Base-by-base conservation (phyloP, 2,888 invertebrate species). In the Ephialtes manifestator region DNA sequence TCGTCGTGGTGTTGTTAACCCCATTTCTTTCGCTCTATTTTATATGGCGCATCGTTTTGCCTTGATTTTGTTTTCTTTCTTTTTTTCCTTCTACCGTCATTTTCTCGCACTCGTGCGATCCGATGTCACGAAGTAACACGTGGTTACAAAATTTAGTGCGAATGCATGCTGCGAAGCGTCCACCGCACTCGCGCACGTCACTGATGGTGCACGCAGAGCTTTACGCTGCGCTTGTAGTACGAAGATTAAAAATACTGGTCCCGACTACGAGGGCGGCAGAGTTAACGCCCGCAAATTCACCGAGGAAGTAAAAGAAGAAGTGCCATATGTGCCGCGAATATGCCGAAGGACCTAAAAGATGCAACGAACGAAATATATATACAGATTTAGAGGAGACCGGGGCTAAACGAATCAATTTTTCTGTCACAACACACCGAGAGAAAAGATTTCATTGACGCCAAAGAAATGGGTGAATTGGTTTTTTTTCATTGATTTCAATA, bases 1-100 rank as follows among this genome's bases (percentile, higher is more conserved):
- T 78, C 28, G 65, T 78, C 28, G 65, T 58, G 70, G 88, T 90
- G 91, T 89, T 91, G 88, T 92, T 91, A 91, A 90, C 90, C 90
- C 88, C 90, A 87, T 89, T 91, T 91, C 88, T 88, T 83, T 60
- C 48, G 70, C 63, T 80, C 60, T 31, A 65, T 67, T 53, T 77
- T 71, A 65, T 65, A 65, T 13, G 39, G 20, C 39, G 10, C 65
- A 20, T 79, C 60, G 46, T 75, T 75, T 48, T 35, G 13, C 18
- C 28, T 18, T 68, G 72, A 60, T 60, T 53, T 20, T 46, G 35
- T 75, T 78, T 15, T 31, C 4, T 10, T 72, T 68, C 60, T 53
- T 46, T 28, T 46, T 72, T 51, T 39, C 20, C 15, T 48, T 31
- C 68, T n/a, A 10, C 53, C 43, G 46, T 74, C 39, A 74, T 74